Evolutionary conservation across 2,797 vertebrate genomes (phyloP).

Genomic region (Enteromius thamalakanensis): DNA sequence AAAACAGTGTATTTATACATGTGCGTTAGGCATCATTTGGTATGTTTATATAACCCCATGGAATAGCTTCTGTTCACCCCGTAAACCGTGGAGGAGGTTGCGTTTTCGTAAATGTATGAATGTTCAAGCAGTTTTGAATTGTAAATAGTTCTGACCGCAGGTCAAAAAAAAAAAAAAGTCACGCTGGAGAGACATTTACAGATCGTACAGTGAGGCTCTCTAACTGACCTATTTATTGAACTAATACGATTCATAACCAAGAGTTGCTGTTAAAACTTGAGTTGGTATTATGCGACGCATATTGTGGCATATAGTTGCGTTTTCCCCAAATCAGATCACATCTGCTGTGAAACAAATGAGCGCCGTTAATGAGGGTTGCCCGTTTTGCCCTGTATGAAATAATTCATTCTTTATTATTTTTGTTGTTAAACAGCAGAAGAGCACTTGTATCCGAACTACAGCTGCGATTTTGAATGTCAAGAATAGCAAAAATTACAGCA

Average conservation of each 20-base stretch:
- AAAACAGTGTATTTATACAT: constrained; percentile 50
- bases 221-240: constrained; percentile 35
- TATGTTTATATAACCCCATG: constrained; percentile 36
- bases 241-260: neutral
- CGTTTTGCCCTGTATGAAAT: neutral
- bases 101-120: neutral
- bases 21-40: constrained; percentile 8
- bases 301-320: neutral
- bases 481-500: neutral
- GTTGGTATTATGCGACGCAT: neutral
- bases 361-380: neutral
- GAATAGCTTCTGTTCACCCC: neutral
- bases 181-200: neutral
- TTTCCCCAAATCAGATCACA: neutral
- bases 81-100: neutral
- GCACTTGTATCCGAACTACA: constrained; percentile 9
- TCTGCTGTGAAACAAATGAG: neutral
- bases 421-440: neutral
- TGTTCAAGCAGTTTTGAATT: constrained; percentile 10
- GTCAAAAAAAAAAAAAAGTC: neutral
- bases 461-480: constrained; percentile 1
- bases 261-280: neutral
- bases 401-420: neutral
- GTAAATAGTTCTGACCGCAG: constrained; percentile 32
- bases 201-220: neutral